These are phyloP conservation scores for Stegostoma tigrinum DNA, from an alignment of 2,113 vertebrate genomes.

Conservation along the genomic window DNA sequence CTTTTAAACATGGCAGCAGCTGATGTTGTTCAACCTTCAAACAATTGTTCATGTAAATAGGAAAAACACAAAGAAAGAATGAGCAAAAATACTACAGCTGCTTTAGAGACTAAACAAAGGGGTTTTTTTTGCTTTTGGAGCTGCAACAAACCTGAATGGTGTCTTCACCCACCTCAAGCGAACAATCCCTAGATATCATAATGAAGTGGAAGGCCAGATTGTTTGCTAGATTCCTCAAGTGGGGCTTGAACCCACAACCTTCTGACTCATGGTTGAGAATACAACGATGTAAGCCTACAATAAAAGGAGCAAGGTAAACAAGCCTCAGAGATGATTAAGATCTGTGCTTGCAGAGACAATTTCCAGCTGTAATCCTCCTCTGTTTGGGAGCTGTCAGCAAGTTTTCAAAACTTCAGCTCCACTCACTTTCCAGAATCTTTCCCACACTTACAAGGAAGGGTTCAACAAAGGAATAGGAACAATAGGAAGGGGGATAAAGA, in stretches of 20 bases:
- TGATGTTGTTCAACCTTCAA: too few species aligned
- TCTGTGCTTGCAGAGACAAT: conserved; percentile 5
- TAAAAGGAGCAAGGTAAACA: background rate
- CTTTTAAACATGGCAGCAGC: too few species aligned
- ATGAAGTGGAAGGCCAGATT: background rate
- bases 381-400: background rate
- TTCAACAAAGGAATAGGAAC: background rate
- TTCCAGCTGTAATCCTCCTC: background rate
- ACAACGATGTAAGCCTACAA: background rate
- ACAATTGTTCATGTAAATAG: too few species aligned
- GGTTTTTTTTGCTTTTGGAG: too few species aligned
- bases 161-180: too few species aligned
- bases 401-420: background rate
- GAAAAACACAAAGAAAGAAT: too few species aligned
- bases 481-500: background rate
- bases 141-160: too few species aligned
- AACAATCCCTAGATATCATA: background rate
- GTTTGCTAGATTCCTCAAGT: background rate
- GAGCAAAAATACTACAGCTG: too few species aligned
- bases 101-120: too few species aligned
- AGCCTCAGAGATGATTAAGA: background rate
- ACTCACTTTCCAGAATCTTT: background rate
- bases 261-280: background rate
- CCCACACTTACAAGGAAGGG: conserved; percentile 15
- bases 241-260: conserved; percentile 11